These are phyloP conservation scores for Pseudomyrmex flavicornis DNA, from an alignment of 1,140 invertebrate genomes.

Conservation along the genomic window DNA sequence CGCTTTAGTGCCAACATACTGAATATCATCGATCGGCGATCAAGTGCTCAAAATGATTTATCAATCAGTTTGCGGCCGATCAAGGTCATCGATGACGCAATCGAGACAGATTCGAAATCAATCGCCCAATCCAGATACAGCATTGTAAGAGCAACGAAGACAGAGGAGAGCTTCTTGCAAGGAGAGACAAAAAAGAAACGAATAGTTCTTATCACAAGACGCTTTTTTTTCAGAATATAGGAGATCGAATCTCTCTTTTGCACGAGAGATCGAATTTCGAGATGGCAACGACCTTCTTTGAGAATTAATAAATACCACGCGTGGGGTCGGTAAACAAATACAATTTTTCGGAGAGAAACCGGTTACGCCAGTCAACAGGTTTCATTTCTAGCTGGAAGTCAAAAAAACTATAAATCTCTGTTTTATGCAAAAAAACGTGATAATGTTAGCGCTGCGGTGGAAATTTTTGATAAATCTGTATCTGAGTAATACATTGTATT, in stretches of 20 bases:
- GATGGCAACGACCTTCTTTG: background rate
- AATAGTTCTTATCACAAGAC: constrained; percentile 16
- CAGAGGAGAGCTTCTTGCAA: background rate
- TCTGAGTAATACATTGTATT: background rate
- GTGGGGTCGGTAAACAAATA: background rate
- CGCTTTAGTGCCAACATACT: constrained; percentile 70
- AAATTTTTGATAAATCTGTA: background rate
- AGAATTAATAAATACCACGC: background rate
- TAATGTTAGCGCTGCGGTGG: background rate
- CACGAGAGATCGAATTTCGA: background rate
- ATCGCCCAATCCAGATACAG: constrained; percentile 60
- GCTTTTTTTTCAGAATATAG: background rate
- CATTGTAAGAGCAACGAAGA: background rate
- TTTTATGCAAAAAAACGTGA: background rate
- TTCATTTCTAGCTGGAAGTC: constrained; percentile 31
- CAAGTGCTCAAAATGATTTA: constrained; percentile 76
- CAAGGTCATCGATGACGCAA: constrained; percentile 79
- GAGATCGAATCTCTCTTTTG: background rate
- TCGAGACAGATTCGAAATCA: constrained; percentile 25
- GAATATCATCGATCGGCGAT: constrained; percentile 67
- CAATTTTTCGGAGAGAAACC: constrained; percentile 35
- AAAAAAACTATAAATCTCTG: constrained; percentile 38
- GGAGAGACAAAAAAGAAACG: too few species aligned
- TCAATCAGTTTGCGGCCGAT: constrained; percentile 72
- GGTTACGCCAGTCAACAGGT: constrained; percentile 30